phyloP scores from a whole-genome alignment of 2,113 vertebrate genomes.

The Cervus canadensis region DNA sequence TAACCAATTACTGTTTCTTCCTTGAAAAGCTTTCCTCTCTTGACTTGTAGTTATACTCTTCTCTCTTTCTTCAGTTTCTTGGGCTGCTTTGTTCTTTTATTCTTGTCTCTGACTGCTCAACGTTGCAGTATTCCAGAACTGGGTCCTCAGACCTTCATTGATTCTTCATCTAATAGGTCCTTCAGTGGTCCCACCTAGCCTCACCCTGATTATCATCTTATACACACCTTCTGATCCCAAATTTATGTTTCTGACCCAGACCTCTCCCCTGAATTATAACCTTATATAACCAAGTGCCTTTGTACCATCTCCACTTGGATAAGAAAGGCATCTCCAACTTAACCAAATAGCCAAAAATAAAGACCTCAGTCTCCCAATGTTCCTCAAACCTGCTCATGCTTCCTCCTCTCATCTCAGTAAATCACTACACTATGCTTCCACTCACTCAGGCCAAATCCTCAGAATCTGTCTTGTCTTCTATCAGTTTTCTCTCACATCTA shows the following conservation, averaged over 20 bases:
- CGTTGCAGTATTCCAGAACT: accelerated
- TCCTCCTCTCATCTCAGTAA: not conserved
- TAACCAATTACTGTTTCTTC: not conserved
- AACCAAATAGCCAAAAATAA: not conserved
- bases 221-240: not conserved
- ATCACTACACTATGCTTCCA: not conserved
- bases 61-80: not conserved
- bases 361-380: not conserved
- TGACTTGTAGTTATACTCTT: not conserved
- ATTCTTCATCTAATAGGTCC: not conserved
- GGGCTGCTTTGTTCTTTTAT: not conserved
- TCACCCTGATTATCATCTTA: not conserved
- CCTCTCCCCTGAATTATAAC: not conserved
- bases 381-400: not conserved
- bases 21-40: not conserved
- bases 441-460: not conserved
- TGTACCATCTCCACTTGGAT: not conserved
- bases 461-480: not conserved
- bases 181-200: not conserved
- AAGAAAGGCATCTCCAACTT: not conserved
- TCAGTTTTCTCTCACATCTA: not conserved
- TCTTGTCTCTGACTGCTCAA: not conserved
- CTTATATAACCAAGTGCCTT: not conserved
- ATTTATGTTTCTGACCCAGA: not conserved
- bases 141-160: not conserved